Percentiles rank a stretch among this genome's conserved stretches.
These are phyloP conservation scores for Heteromormyrus szaboi DNA, from an alignment of 2,797 vertebrate species.

Conservation along the genomic window DNA sequence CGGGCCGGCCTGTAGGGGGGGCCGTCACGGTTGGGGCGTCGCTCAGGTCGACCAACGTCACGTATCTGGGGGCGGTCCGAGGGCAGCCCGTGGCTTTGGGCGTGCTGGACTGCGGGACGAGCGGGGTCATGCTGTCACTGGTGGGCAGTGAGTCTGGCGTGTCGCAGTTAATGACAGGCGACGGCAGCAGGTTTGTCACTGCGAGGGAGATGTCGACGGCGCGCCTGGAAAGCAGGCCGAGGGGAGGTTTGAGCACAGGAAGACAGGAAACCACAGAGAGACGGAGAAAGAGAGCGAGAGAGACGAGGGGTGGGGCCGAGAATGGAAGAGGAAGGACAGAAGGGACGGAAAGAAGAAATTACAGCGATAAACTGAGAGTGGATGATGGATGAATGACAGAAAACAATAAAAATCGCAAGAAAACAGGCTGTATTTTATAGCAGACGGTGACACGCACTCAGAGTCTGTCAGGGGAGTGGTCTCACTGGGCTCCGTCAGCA, in stretches of 20 bases:
- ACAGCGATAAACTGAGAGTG: neutral
- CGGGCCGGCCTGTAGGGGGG: constrained; percentile 38
- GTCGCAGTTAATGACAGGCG: constrained; percentile 93
- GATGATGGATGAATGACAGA: neutral
- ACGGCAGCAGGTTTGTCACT: constrained; percentile 92
- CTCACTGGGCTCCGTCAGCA: constrained; percentile 89
- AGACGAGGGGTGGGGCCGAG: neutral
- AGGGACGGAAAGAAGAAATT: neutral
- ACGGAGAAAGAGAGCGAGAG: constrained; percentile 37
- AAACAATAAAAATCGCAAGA: neutral
- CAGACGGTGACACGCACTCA: constrained; percentile 69
- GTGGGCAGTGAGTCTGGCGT: constrained; percentile 93
- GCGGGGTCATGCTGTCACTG: constrained; percentile 79
- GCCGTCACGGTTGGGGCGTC: constrained; percentile 46
- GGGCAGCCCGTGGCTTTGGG: constrained; percentile 40
- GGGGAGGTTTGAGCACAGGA: neutral
- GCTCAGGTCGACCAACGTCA: constrained; percentile 73
- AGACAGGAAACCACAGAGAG: constrained; percentile 57
- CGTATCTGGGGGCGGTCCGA: constrained; percentile 44
- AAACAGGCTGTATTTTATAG: neutral
- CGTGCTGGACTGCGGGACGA: constrained; percentile 32
- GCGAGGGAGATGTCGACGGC: constrained; percentile 76
- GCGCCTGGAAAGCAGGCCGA: constrained; percentile 42
- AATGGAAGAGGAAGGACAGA: neutral
- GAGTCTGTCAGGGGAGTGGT: constrained; percentile 94